Conservation (phyloP, 2,797 vertebrate genomes). For the Columba guinea region DNA sequence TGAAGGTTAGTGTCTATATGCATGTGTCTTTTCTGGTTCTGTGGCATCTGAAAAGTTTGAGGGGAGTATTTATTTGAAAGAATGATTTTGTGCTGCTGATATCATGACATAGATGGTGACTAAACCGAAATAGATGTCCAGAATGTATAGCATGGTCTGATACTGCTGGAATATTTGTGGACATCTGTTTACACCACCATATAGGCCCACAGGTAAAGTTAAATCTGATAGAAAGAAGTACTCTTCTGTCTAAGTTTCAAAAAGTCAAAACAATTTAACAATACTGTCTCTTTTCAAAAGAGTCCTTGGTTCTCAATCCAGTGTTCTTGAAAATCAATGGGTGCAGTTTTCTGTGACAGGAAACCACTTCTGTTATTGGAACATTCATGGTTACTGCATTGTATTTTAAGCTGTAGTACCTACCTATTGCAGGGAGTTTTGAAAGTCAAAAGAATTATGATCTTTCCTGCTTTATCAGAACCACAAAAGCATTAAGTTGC, state of each 20-base stretch:
- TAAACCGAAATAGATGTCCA: not conserved
- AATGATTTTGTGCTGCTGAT: not conserved
- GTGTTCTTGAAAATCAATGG: not conserved
- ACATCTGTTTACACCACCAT: not conserved
- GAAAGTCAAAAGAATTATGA: not conserved
- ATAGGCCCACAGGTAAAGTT: fast-evolving
- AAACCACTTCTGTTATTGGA: not conserved
- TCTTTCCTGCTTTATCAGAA: not conserved
- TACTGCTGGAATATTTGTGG: not conserved
- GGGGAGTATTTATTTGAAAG: not conserved
- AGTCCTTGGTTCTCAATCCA: not conserved
- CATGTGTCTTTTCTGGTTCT: not conserved
- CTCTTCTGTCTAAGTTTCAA: not conserved
- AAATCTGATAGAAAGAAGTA: not conserved
- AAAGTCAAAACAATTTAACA: not conserved
- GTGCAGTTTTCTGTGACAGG: not conserved
- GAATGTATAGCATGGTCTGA: not conserved
- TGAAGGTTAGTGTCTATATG: not conserved
- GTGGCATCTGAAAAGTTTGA: not conserved
- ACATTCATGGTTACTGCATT: not conserved
- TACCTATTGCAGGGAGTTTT: not conserved
- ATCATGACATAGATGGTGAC: not conserved
- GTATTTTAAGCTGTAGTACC: not conserved
- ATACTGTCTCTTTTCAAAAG: not conserved
- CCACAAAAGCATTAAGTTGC: not conserved